Evolutionary conservation across 35 echinoderm and acorn worm species (phyloP), one percentile per base, ranked within the genome.

Genomic region (Acanthaster planci): DNA sequence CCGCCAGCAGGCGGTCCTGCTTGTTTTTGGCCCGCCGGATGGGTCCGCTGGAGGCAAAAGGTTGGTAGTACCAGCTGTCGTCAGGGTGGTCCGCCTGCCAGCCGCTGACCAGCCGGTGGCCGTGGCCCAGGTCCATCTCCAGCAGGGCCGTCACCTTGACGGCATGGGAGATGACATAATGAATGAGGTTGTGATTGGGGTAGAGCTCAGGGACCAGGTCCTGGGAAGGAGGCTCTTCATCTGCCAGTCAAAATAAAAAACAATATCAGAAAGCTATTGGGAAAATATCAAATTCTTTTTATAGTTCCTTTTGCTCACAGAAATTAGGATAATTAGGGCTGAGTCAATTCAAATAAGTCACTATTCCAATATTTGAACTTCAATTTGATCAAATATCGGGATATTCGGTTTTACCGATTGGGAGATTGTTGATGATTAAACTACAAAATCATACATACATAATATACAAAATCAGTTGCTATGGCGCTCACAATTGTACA

Each of bases 61-160:
- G 37, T 16, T 79, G 77, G 37, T 79, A 79, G 36, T 79, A 79
- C 37, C 37, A 79, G 77, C 77, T 79, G 77, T 79, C 37, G 38
- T 39, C 39, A 38, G 77, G 77, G 42, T 19, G 39, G 0, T 15
- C 37, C 1, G 2, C 36, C 42, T 51, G 37, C 77, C 77, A 79
- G 37, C 42, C 38, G 0, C 42, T 51, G 37, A 79, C 37, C 1
- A 79, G 37, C 1, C 42, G 37, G 15, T 79, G 37, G 38, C 37
- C 30, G 8, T 19, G 42, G 37, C 42, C 42, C 10, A 51, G 37
- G 38, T 79, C 77, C 42, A 79, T 38, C 37, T 79, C 37, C 17
- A 79, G 21, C 14, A 79, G 30, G 22, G 19, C 19, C 5, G 37
- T 51, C 1, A 51, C 42, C 21, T 51, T 40, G 7, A 39, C 23